phyloP scores from a whole-genome alignment of 1,140 invertebrate genomes.

The Hyles euphorbiae region DNA sequence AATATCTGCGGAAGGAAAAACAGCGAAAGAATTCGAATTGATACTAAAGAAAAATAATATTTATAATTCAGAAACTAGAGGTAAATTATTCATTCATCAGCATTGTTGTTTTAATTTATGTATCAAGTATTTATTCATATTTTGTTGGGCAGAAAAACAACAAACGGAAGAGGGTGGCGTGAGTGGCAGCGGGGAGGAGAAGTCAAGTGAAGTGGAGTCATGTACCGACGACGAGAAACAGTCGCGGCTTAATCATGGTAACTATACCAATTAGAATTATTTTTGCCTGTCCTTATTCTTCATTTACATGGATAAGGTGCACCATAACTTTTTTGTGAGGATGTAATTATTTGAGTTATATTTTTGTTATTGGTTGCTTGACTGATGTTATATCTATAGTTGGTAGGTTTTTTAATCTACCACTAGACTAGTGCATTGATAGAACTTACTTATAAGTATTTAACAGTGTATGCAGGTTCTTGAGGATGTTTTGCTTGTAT shows the following conservation, averaged over 20 bases:
- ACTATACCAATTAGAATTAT: background rate
- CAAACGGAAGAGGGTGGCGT: slow-evolving; percentile 40
- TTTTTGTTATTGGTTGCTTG: too few relatives aligned
- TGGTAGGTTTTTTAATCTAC: too few relatives aligned
- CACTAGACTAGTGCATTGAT: too few relatives aligned
- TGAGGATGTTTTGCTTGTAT: too few relatives aligned
- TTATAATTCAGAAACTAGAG: slow-evolving; percentile 47
- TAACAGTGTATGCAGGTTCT: too few relatives aligned
- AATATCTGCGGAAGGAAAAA: slow-evolving; percentile 62
- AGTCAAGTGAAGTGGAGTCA: slow-evolving; percentile 42
- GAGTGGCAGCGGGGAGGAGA: slow-evolving; percentile 51
- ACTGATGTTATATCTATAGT: too few relatives aligned
- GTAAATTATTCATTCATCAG: slow-evolving; percentile 17
- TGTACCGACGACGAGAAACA: slow-evolving; percentile 65
- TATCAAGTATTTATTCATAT: slow-evolving; percentile 4
- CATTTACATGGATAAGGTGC: background rate
- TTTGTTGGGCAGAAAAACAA: slow-evolving; percentile 43
- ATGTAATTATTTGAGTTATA: too few relatives aligned
- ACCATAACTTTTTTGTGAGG: too few relatives aligned
- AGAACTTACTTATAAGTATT: too few relatives aligned
- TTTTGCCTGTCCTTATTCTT: background rate
- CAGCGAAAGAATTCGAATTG: slow-evolving; percentile 64
- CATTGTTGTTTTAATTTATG: background rate
- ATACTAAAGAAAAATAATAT: slow-evolving; percentile 66
- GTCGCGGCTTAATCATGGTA: slow-evolving; percentile 55